These are phyloP conservation scores for Scaptomyza flava DNA, from an alignment of 2,888 invertebrate genomes.

Conservation along the genomic window DNA sequence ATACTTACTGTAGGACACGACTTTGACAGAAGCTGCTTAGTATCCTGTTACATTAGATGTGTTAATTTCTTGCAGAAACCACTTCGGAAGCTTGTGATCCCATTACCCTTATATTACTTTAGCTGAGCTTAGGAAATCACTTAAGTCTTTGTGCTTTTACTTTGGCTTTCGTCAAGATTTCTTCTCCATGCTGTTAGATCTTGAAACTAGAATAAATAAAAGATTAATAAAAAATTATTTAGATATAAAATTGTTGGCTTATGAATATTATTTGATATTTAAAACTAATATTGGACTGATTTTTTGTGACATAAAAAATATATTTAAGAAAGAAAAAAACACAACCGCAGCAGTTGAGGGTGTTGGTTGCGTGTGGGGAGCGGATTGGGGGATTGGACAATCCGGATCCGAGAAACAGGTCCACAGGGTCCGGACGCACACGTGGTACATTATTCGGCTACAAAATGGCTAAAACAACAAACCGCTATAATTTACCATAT, in stretches of 20 bases:
- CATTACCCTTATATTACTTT: neutral
- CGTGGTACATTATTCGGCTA: slow-evolving; percentile 82
- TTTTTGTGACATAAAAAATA: neutral
- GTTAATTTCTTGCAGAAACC: too few species aligned
- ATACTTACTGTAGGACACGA: neutral
- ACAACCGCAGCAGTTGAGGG: slow-evolving; percentile 64
- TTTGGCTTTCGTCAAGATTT: neutral
- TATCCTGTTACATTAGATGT: neutral
- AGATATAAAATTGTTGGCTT: neutral
- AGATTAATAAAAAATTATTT: too few species aligned
- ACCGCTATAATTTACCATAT: slow-evolving; percentile 84
- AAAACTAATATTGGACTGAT: neutral
- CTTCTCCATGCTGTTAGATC: neutral
- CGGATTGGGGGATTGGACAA: slow-evolving; percentile 39
- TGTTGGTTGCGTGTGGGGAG: neutral
- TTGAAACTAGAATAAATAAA: neutral
- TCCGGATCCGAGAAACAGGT: slow-evolving; percentile 61
- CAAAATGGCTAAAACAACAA: slow-evolving; percentile 84
- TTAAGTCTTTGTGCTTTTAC: too few species aligned
- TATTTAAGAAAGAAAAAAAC: slow-evolving; percentile 45
- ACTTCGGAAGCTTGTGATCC: neutral
- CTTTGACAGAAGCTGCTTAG: neutral
- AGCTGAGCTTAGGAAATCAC: neutral
- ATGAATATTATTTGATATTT: neutral
- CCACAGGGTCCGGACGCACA: slow-evolving; percentile 72